These are phyloP conservation scores for Pterophyllum scalare DNA, from an alignment of 2,113 vertebrate genomes.

Conservation along the genomic window DNA sequence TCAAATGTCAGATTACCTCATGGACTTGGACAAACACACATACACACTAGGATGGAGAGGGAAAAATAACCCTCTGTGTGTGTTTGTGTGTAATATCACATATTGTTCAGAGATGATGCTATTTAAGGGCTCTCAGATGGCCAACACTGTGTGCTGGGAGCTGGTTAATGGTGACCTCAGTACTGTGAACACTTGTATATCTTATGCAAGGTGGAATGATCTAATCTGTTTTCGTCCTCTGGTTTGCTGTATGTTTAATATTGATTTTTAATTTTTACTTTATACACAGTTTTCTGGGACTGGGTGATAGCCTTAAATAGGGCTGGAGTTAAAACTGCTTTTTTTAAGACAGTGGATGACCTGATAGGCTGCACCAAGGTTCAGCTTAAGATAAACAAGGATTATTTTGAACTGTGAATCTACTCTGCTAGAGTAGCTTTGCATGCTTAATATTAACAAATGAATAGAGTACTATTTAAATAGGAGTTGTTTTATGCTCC, in stretches of 20 bases:
- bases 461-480: background rate
- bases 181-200: slow-evolving; percentile 5
- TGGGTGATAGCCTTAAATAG: background rate
- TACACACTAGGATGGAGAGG: background rate
- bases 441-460: too few species aligned
- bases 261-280: background rate
- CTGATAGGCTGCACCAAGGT: too few species aligned
- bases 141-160: slow-evolving; percentile 11
- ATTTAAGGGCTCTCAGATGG: slow-evolving; percentile 43
- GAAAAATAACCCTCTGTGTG: slow-evolving; percentile 14
- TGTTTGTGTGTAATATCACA: slow-evolving; percentile 20
- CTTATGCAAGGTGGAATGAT: slow-evolving; percentile 37
- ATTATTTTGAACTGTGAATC: background rate
- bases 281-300: too few species aligned
- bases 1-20: slow-evolving; percentile 60
- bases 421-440: background rate
- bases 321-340: background rate
- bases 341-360: too few species aligned
- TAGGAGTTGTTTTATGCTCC: background rate
- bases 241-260: background rate
- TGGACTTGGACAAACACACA: slow-evolving; percentile 30
- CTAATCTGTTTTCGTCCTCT: slow-evolving; percentile 45
- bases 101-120: slow-evolving; percentile 36
- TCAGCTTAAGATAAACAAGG: too few species aligned
- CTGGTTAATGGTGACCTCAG: slow-evolving; percentile 37